Conservation (phyloP, 2,797 vertebrate species). For the Tokudaia tokunoshimensis region DNA sequence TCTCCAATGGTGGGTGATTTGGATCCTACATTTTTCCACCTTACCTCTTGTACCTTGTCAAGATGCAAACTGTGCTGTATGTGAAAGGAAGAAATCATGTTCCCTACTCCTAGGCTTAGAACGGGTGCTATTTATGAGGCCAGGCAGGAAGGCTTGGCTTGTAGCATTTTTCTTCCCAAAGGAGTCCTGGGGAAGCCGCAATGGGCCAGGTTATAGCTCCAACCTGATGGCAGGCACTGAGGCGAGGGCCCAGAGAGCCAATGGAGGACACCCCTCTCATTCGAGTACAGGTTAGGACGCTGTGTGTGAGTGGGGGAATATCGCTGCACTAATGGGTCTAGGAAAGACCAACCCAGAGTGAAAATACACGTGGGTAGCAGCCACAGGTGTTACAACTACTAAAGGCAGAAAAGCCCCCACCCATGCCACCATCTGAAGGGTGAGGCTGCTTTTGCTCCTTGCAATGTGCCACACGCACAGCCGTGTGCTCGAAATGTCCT, state of each 20-base stretch:
- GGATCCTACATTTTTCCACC: background rate
- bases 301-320: accelerated
- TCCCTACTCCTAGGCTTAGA: background rate
- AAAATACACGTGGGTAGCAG: no score
- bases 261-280: background rate
- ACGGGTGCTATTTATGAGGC: no score
- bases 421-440: accelerated
- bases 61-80: no score
- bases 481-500: background rate
- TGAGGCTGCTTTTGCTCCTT: background rate
- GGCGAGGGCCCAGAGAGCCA: background rate
- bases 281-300: background rate
- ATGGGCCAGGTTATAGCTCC: background rate
- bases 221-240: background rate
- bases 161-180: background rate
- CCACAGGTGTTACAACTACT: background rate
- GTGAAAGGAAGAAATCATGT: background rate
- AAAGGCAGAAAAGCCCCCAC: background rate
- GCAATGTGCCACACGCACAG: accelerated
- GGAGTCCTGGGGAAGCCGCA: background rate
- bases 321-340: accelerated
- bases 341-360: background rate
- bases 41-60: no score
- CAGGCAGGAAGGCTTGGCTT: background rate
- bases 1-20: background rate